These are phyloP conservation scores for Formica selysi DNA, from an alignment of 1,140 invertebrate genomes.

Conservation along the genomic window DNA sequence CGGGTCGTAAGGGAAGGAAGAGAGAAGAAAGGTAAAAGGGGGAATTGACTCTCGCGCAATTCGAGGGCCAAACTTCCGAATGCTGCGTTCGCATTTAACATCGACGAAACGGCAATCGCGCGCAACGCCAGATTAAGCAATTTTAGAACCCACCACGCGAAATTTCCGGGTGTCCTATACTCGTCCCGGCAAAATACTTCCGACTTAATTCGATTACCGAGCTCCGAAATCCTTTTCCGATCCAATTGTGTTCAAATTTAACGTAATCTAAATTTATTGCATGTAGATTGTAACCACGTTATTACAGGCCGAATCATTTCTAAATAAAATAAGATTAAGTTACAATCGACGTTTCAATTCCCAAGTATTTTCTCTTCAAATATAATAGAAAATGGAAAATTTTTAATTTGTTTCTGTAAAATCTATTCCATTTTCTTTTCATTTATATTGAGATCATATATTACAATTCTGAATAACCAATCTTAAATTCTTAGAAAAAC, in stretches of 20 bases:
- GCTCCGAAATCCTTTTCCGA: conserved; percentile 24
- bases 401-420: neutral
- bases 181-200: conserved; percentile 42
- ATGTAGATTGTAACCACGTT: conserved; percentile 10
- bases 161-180: conserved; percentile 52
- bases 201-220: conserved; percentile 58
- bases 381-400: neutral
- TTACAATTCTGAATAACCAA: neutral
- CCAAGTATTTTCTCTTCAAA: no score
- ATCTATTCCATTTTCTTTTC: neutral
- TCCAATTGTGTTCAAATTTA: conserved; percentile 51
- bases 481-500: neutral
- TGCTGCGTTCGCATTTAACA: conserved; percentile 71
- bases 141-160: conserved; percentile 59
- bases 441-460: neutral
- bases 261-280: conserved; percentile 54
- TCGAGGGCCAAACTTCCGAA: conserved; percentile 65
- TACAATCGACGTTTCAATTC: neutral
- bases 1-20: conserved; percentile 29
- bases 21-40: conserved; percentile 60
- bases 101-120: conserved; percentile 68
- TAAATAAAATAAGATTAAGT: conserved; percentile 18
- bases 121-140: conserved; percentile 63
- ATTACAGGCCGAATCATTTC: conserved; percentile 32
- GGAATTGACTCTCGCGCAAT: conserved; percentile 59